phyloP scores from a whole-genome alignment of 2,888 invertebrate genomes.

The Drosophila meridionalis region DNA sequence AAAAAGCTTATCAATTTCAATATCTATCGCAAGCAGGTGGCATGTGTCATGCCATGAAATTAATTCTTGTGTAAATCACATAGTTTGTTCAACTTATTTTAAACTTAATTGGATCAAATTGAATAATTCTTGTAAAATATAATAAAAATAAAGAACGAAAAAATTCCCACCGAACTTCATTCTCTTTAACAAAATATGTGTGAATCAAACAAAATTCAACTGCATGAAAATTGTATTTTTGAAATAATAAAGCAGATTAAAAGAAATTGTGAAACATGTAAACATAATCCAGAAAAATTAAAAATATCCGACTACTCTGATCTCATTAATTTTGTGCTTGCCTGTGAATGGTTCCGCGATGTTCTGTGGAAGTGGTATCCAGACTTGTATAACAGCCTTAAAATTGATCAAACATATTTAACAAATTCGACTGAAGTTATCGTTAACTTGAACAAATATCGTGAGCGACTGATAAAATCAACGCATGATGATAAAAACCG shows the following conservation, averaged over 20 bases:
- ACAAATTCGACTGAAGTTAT: neutral
- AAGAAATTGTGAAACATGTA: conserved; percentile 1
- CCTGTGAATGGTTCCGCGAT: neutral
- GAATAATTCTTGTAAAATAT: too few relatives aligned
- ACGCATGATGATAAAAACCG: neutral
- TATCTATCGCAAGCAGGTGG: neutral
- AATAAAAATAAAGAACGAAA: too few relatives aligned
- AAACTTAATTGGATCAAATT: too few relatives aligned
- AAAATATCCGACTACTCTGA: neutral
- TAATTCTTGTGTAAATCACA: neutral
- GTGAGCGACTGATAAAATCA: neutral
- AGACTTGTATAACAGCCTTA: neutral
- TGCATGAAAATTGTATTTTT: neutral
- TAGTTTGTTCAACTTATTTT: neutral
- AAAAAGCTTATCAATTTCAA: neutral
- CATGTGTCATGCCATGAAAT: neutral
- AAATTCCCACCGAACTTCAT: neutral
- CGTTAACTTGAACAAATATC: neutral
- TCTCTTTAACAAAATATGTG: neutral
- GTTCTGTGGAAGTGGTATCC: neutral
- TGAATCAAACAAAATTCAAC: neutral
- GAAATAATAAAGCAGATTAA: neutral
- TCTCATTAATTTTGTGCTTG: neutral
- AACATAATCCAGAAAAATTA: neutral
- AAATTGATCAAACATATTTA: neutral